Conservation (phyloP, 1,140 invertebrate species). For the Chrysoperla carnea region DNA sequence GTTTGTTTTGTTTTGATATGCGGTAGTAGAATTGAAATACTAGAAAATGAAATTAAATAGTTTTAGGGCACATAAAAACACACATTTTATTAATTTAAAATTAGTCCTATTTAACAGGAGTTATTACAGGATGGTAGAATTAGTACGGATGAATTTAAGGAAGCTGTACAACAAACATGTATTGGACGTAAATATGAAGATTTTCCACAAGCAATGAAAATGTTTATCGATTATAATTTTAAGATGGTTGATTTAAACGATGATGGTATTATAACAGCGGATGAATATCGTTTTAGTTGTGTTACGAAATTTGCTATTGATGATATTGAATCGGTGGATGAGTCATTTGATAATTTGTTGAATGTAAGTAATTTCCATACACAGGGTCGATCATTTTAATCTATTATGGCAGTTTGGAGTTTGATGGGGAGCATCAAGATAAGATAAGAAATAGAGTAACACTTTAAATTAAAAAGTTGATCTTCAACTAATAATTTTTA, state of each 20-base stretch:
- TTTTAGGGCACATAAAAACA: no score
- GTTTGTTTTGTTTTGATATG: no score
- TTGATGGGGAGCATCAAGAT: no score
- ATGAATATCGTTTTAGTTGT: conserved; percentile 69
- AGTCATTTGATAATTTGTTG: conserved; percentile 55
- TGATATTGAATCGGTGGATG: conserved; percentile 52
- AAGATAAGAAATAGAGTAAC: no score
- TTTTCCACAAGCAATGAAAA: conserved; percentile 61
- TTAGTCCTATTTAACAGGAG: conserved; percentile 5
- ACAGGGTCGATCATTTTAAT: no score
- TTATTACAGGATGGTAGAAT: conserved; percentile 57
- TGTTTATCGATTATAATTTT: conserved; percentile 68
- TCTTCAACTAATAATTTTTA: not conserved
- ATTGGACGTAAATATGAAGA: conserved; percentile 59
- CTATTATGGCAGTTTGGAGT: no score
- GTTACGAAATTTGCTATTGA: conserved; percentile 58
- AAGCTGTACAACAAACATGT: conserved; percentile 60
- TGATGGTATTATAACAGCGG: conserved; percentile 56
- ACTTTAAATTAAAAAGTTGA: no score
- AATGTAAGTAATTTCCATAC: conserved; percentile 59
- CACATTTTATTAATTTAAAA: not conserved
- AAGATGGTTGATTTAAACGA: conserved; percentile 62
- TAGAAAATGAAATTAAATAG: no score
- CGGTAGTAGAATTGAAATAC: no score
- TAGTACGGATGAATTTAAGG: conserved; percentile 63